Evolutionary conservation across 1,140 invertebrate genomes (phyloP).

Genomic region (Conopomorpha cramerella): DNA sequence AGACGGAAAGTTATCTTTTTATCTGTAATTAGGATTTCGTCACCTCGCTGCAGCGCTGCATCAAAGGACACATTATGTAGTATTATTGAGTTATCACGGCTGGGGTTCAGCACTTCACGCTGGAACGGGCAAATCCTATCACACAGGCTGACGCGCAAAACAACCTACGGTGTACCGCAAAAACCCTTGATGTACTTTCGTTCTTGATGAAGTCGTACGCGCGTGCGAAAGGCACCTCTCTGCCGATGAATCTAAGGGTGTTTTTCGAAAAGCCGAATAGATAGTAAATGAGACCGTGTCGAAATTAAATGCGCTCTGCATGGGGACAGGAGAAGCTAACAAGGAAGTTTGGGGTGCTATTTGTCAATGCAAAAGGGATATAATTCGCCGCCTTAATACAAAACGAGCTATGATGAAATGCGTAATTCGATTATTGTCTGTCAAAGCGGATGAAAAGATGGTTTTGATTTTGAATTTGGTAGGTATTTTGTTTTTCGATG

Average conservation of each 20-base stretch:
- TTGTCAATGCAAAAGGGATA: slow-evolving; percentile 41
- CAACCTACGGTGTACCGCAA: no score
- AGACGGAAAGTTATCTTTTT: background rate
- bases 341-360: slow-evolving; percentile 41
- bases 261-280: no score
- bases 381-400: slow-evolving; percentile 43
- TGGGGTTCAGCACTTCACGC: background rate
- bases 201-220: no score
- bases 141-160: background rate
- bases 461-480: no score
- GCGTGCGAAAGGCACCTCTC: no score
- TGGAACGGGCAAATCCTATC: background rate
- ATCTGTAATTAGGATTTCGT: background rate
- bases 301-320: slow-evolving; percentile 20
- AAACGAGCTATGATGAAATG: slow-evolving; percentile 48
- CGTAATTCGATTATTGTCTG: slow-evolving; percentile 29
- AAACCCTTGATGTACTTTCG: no score
- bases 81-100: background rate
- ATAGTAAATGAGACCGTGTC: slow-evolving; percentile 27
- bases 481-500: no score
- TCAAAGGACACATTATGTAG: no score
- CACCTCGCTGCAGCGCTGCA: background rate
- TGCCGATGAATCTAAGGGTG: no score
- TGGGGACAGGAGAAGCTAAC: slow-evolving; percentile 30
- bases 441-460: no score